These are phyloP conservation scores for Neria commutata DNA, from an alignment of 2,888 invertebrate genomes.

Conservation along the genomic window DNA sequence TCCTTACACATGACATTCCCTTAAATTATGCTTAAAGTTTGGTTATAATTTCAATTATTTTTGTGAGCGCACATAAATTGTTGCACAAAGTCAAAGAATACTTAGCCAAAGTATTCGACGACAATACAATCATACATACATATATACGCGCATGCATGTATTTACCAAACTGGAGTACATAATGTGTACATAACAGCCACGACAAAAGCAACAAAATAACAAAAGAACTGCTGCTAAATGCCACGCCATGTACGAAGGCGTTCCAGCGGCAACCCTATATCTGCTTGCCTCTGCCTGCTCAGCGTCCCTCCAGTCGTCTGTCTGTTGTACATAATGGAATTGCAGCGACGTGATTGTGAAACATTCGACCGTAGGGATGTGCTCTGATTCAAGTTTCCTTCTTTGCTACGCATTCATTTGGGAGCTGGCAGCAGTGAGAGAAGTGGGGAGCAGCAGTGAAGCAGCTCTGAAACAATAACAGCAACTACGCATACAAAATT, in stretches of 20 bases:
- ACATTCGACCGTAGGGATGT: slow-evolving; percentile 61
- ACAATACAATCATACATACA: neutral
- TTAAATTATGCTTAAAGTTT: too few relatives aligned
- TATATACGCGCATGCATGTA: neutral
- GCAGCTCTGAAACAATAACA: neutral
- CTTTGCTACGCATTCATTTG: slow-evolving; percentile 24
- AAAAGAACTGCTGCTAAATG: neutral
- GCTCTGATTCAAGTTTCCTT: slow-evolving; percentile 60
- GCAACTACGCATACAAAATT: slow-evolving; percentile 7
- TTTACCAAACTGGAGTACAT: neutral
- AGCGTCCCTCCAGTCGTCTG: neutral
- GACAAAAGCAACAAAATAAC: neutral
- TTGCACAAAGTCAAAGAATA: too few relatives aligned
- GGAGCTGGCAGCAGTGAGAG: neutral
- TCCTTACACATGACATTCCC: too few relatives aligned
- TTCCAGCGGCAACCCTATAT: neutral
- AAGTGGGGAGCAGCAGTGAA: neutral
- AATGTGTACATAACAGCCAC: neutral
- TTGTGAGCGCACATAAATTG: too few relatives aligned
- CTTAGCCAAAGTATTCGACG: too few relatives aligned
- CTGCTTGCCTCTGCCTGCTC: neutral
- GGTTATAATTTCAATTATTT: too few relatives aligned
- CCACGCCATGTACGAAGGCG: neutral
- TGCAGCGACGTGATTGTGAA: slow-evolving; percentile 61
- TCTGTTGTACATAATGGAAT: slow-evolving; percentile 58